These are phyloP conservation scores for Rhabdophis nuchalis DNA, from an alignment of 2,797 vertebrate species.

Conservation along the genomic window DNA sequence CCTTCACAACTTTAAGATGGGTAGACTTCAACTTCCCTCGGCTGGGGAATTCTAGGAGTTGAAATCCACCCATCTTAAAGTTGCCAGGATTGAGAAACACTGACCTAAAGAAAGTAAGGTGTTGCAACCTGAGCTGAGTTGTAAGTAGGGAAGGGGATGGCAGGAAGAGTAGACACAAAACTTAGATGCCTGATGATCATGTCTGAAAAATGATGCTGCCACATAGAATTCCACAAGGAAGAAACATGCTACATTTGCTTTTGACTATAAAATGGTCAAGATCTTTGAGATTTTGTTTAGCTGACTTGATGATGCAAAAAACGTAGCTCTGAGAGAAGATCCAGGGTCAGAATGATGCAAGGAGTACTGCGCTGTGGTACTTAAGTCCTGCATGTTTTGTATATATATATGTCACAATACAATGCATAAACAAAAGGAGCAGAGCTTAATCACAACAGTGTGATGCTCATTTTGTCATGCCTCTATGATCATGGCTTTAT, in stretches of 20 bases:
- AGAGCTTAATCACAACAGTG: background rate
- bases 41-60: background rate
- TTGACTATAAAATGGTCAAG: background rate
- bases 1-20: background rate
- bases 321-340: background rate
- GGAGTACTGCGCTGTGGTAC: background rate
- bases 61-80: background rate
- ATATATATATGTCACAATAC: background rate
- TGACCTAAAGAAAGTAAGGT: background rate
- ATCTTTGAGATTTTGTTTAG: background rate
- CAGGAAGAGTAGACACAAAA: background rate
- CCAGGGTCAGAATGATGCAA: background rate
- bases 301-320: background rate
- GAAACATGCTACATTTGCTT: background rate
- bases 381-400: background rate
- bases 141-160: background rate
- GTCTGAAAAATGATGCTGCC: background rate
- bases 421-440: background rate
- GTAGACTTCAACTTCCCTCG: background rate
- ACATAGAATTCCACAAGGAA: background rate
- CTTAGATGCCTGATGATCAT: background rate
- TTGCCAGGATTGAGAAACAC: background rate
- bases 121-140: background rate
- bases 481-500: background rate
- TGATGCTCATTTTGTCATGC: background rate